Evolutionary conservation across 2,888 invertebrate genomes (phyloP).

Genomic region (Hemistola chrysoprasaria): DNA sequence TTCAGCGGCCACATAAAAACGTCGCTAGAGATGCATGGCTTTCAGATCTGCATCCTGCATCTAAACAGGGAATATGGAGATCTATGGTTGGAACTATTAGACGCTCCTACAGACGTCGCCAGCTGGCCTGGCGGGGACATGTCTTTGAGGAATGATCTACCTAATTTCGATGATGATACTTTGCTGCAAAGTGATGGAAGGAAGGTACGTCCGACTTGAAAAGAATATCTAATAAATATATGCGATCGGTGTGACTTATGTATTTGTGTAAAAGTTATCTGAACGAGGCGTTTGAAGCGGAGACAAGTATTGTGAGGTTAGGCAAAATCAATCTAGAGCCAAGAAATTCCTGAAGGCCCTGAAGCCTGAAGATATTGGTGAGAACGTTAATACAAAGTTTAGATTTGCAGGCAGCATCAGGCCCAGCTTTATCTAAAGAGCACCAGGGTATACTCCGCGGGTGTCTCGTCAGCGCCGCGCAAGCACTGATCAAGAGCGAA

Average conservation of each 20-base stretch:
- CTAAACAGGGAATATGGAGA: constrained; percentile 64
- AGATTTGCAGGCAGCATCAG: constrained; percentile 45
- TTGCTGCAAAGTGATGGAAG: constrained; percentile 43
- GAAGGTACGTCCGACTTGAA: constrained; percentile 52
- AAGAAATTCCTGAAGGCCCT: too few relatives aligned
- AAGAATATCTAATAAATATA: too few relatives aligned
- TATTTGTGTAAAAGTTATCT: too few relatives aligned
- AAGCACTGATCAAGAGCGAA: constrained; percentile 83
- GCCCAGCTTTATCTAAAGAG: constrained; percentile 46
- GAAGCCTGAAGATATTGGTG: too few relatives aligned
- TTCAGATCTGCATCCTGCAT: constrained; percentile 87
- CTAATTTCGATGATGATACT: constrained; percentile 53
- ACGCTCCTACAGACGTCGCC: constrained; percentile 80
- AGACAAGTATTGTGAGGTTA: too few relatives aligned
- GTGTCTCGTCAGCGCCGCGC: constrained; percentile 66
- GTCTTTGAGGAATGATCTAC: constrained; percentile 52
- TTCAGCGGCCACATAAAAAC: constrained; percentile 85
- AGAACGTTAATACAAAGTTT: too few relatives aligned
- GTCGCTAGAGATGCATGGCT: constrained; percentile 89
- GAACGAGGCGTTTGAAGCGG: too few relatives aligned
- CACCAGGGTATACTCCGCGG: constrained; percentile 50
- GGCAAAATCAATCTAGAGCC: too few relatives aligned
- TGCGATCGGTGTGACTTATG: too few relatives aligned
- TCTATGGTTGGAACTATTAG: constrained; percentile 80
- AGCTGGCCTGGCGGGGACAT: constrained; percentile 80